These are phyloP conservation scores for Murina feae DNA, from an alignment of 2,113 vertebrate genomes.

Conservation along the genomic window DNA sequence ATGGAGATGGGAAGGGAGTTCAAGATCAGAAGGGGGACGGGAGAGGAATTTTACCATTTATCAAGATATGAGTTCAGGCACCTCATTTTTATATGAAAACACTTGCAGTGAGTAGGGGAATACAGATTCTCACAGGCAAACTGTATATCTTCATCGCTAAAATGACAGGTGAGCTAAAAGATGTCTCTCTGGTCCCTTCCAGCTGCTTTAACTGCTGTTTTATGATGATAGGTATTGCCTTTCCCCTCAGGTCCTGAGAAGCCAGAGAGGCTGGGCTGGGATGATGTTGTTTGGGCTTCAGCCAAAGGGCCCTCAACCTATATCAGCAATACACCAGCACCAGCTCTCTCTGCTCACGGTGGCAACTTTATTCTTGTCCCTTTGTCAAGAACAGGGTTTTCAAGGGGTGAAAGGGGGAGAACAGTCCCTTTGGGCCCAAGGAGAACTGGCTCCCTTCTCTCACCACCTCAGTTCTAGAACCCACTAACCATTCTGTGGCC, in stretches of 20 bases:
- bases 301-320: not conserved
- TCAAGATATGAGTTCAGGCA: constrained; percentile 65
- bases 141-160: constrained; percentile 48
- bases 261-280: not conserved
- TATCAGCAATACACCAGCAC: not conserved
- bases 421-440: not conserved
- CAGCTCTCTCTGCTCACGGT: not conserved
- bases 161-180: constrained; percentile 41
- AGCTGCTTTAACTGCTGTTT: constrained; percentile 46
- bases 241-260: constrained; percentile 19
- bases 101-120: constrained; percentile 22
- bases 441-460: not conserved
- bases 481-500: not conserved
- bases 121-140: constrained; percentile 48
- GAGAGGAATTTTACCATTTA: constrained; percentile 62
- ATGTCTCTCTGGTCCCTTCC: constrained; percentile 7
- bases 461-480: not conserved
- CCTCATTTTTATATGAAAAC: constrained; percentile 63
- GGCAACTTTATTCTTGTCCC: not conserved
- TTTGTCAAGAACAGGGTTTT: constrained; percentile 10
- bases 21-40: constrained; percentile 20
- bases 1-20: constrained; percentile 53
- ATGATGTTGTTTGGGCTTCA: not conserved
- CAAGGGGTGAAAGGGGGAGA: not conserved
- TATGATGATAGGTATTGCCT: not conserved